Conservation (phyloP, 2,113 vertebrate species). For the Rhagologus leucostigma region DNA sequence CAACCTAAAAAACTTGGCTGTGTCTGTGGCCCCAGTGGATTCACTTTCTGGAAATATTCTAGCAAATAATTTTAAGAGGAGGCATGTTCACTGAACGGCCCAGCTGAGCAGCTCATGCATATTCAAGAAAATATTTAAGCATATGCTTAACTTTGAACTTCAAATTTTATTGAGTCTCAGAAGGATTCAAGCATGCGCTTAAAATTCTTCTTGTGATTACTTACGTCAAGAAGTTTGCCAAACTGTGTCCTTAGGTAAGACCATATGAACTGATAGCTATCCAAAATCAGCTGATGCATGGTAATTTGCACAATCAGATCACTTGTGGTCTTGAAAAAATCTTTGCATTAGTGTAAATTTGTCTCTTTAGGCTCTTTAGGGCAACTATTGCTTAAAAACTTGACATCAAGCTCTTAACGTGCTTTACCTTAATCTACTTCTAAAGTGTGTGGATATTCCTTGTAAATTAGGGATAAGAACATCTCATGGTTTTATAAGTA, state of each 20-base stretch:
- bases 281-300: background rate
- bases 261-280: background rate
- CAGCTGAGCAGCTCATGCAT: slow-evolving; percentile 18
- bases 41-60: slow-evolving; percentile 14
- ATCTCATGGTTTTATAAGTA: background rate
- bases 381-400: background rate
- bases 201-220: slow-evolving; percentile 13
- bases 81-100: background rate
- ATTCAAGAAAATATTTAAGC: slow-evolving; percentile 37
- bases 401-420: background rate
- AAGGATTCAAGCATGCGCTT: slow-evolving; percentile 6
- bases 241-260: background rate
- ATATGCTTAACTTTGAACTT: slow-evolving; percentile 54
- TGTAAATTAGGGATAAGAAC: background rate
- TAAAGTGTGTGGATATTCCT: background rate
- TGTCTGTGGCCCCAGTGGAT: background rate
- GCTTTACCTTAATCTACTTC: background rate
- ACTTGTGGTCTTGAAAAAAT: background rate
- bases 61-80: slow-evolving; percentile 39
- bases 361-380: background rate
- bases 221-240: background rate
- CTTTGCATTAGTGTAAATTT: background rate
- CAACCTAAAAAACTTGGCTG: background rate
- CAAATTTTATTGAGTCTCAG: background rate
- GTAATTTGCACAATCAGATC: background rate